A percentile compares a stretch with the other conserved stretches of the same genome.
Evolutionary conservation across 2,888 invertebrate genomes (phyloP).

Genomic region (Phorcus lineatus): DNA sequence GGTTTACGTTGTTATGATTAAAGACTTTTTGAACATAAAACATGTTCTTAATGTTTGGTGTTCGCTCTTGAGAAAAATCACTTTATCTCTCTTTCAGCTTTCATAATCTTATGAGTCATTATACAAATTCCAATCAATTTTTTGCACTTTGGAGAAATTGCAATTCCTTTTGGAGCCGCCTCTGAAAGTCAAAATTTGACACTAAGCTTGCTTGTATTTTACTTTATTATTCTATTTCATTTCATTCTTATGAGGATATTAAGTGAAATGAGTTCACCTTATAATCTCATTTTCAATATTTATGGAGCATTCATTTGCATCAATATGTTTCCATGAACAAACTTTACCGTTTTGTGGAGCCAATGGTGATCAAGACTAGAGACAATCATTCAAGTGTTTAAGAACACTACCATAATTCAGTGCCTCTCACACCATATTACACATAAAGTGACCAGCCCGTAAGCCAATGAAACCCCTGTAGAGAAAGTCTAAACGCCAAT

Average conservation of each 20-base stretch:
- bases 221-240: background rate
- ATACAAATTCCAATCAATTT: too few species aligned
- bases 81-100: background rate
- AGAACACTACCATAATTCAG: background rate
- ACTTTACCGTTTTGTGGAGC: too few species aligned
- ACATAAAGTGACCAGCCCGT: background rate
- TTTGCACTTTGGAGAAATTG: too few species aligned
- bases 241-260: background rate
- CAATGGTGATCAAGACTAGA: too few species aligned
- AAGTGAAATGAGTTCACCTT: background rate
- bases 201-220: background rate
- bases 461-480: background rate
- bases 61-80: background rate
- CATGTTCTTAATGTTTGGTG: background rate
- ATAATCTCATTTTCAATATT: slow-evolving; percentile 5
- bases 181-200: too few species aligned
- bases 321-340: background rate
- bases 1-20: too few species aligned
- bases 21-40: background rate
- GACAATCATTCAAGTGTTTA: background rate
- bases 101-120: too few species aligned
- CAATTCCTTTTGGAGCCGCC: too few species aligned
- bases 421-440: background rate
- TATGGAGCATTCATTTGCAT: background rate
- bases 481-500: background rate